These are phyloP conservation scores for Magallana angulata DNA, from an alignment of 1,140 invertebrate genomes.

Conservation along the genomic window DNA sequence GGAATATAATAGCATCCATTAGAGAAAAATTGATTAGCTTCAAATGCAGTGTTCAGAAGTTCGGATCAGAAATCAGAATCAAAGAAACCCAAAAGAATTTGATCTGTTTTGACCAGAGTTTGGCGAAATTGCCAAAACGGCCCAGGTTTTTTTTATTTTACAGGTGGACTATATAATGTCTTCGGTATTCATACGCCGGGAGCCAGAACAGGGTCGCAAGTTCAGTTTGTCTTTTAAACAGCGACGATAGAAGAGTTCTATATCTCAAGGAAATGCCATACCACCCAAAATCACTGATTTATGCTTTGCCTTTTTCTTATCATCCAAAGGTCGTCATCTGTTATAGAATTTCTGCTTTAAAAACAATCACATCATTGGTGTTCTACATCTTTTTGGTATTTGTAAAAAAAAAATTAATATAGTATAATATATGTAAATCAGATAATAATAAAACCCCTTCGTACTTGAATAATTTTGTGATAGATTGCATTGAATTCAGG, in stretches of 20 bases:
- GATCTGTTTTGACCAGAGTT: constrained; percentile 10
- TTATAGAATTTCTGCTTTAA: no score
- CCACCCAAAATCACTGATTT: neutral
- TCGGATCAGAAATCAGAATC: neutral
- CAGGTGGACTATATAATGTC: constrained; percentile 25
- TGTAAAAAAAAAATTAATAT: no score
- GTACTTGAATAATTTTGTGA: no score
- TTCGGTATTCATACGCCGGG: neutral
- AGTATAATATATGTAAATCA: no score
- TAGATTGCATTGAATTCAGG: no score
- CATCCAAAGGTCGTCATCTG: neutral
- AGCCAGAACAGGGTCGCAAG: constrained; percentile 1
- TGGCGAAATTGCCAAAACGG: neutral
- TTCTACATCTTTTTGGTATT: no score
- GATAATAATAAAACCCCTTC: no score
- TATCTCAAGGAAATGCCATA: neutral
- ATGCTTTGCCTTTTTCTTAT: neutral
- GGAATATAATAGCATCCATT: constrained; percentile 38
- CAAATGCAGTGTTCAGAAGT: neutral
- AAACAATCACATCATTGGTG: no score
- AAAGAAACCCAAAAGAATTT: constrained; percentile 17
- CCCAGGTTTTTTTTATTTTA: neutral
- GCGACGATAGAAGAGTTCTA: constrained; percentile 2
- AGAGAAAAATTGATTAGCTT: constrained; percentile 20
- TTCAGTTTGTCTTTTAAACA: constrained; percentile 1